phyloP scores from a whole-genome alignment of 2,113 vertebrate genomes.

The Coptodon rendalli region DNA sequence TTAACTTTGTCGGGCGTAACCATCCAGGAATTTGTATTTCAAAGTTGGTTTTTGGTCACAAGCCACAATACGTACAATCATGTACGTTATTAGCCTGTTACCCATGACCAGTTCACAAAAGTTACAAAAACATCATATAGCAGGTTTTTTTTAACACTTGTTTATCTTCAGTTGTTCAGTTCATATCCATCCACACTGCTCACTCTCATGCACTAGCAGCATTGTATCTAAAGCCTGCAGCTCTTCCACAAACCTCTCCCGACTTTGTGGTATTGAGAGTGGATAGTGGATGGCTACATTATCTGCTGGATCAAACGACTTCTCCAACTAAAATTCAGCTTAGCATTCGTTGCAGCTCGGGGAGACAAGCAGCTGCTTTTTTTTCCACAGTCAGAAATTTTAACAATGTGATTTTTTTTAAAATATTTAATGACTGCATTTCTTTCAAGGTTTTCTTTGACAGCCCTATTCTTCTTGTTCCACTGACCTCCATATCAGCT shows the following conservation, averaged over 20 bases:
- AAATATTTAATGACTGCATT: neutral
- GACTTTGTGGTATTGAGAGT: neutral
- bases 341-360: neutral
- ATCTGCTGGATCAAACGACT: neutral
- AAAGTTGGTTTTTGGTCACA: neutral
- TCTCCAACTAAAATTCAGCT: neutral
- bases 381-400: neutral
- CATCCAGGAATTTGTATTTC: neutral
- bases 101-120: neutral
- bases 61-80: neutral
- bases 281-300: neutral
- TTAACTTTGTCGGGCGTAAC: neutral
- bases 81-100: neutral
- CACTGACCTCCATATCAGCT: neutral
- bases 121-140: neutral
- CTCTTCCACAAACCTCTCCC: neutral
- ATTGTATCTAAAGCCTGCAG: neutral
- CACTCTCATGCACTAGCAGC: neutral
- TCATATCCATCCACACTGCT: rapidly evolving
- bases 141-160: neutral
- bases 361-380: neutral
- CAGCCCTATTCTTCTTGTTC: neutral
- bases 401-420: neutral
- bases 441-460: neutral
- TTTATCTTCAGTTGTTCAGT: neutral